phyloP scores from a whole-genome alignment of 1,140 invertebrate species.

The Monomorium pharaonis region DNA sequence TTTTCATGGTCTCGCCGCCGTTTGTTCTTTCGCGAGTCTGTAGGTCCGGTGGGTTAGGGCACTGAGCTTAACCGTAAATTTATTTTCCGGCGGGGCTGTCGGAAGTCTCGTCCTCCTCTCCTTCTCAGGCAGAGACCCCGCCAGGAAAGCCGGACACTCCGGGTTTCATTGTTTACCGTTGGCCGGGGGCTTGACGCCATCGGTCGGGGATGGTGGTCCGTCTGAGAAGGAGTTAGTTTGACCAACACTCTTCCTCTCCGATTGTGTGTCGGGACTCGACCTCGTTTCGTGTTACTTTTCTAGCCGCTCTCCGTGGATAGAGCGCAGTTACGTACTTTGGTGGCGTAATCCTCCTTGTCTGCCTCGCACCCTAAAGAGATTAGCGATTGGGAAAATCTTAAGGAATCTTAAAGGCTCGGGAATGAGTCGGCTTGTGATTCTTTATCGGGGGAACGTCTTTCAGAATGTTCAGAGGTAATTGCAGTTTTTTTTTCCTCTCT shows the following conservation, averaged over 20 bases:
- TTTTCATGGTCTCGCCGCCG: slow-evolving; percentile 52
- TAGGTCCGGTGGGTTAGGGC: slow-evolving; percentile 40
- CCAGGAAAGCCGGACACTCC: slow-evolving; percentile 74
- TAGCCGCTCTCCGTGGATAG: slow-evolving; percentile 54
- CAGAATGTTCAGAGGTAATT: not conserved
- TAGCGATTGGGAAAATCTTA: slow-evolving; percentile 40
- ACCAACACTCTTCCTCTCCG: slow-evolving; percentile 64
- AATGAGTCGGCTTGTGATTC: not conserved
- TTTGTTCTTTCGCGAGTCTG: slow-evolving; percentile 41
- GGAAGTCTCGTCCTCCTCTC: slow-evolving; percentile 69
- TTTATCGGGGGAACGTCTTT: not conserved
- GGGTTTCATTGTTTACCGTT: slow-evolving; percentile 81
- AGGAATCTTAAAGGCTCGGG: not conserved
- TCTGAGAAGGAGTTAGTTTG: slow-evolving; percentile 63
- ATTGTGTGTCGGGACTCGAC: slow-evolving; percentile 61
- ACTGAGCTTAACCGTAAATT: slow-evolving; percentile 79
- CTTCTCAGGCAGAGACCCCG: slow-evolving; percentile 57
- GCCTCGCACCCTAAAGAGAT: slow-evolving; percentile 37
- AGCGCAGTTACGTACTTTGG: slow-evolving; percentile 23
- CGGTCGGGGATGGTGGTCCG: slow-evolving; percentile 27
- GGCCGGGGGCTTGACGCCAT: slow-evolving; percentile 54
- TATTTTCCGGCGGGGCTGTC: slow-evolving; percentile 74
- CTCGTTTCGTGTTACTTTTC: slow-evolving; percentile 65
- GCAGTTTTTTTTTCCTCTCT: not conserved
- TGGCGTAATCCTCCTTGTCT: slow-evolving; percentile 38